Evolutionary conservation across 2,888 invertebrate species (phyloP).

Genomic region (Hymenopus coronatus): DNA sequence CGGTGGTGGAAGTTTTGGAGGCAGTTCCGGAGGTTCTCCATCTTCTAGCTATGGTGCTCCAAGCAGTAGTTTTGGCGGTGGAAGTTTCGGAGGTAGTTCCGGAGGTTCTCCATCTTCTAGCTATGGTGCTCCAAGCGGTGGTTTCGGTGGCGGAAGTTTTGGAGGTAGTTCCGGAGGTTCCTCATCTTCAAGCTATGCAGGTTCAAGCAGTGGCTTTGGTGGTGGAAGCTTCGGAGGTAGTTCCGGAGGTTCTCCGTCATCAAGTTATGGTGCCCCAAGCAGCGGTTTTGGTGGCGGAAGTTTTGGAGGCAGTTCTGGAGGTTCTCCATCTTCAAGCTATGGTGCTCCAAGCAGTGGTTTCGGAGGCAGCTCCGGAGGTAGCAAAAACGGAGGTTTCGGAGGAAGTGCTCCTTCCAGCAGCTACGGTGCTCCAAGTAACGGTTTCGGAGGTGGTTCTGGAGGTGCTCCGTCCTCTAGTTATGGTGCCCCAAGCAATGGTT

Average conservation of each 20-base stretch:
- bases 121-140: slow-evolving; percentile 26
- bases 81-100: slow-evolving; percentile 30
- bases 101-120: slow-evolving; percentile 36
- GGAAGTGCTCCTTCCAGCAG: slow-evolving; percentile 5
- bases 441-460: no score
- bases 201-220: slow-evolving; percentile 42
- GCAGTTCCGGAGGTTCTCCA: slow-evolving; percentile 14
- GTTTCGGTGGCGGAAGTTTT: slow-evolving; percentile 18
- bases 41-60: slow-evolving; percentile 41
- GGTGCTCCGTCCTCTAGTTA: slow-evolving; percentile 37
- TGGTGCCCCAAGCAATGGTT: slow-evolving; percentile 40
- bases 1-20: neutral
- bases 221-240: slow-evolving; percentile 36
- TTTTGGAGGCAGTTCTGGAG: neutral
- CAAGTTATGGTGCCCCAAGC: slow-evolving; percentile 44
- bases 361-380: neutral
- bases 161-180: slow-evolving; percentile 16
- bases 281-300: slow-evolving; percentile 30
- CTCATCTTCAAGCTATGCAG: slow-evolving; percentile 24
- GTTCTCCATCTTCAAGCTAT: slow-evolving; percentile 13
- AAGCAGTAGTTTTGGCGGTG: slow-evolving; percentile 40
- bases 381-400: neutral
- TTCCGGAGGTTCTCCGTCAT: slow-evolving; percentile 37
- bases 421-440: slow-evolving; percentile 16
- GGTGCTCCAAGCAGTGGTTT: slow-evolving; percentile 9